These are phyloP conservation scores for Noctua comes DNA, from an alignment of 2,888 invertebrate genomes.

Conservation along the genomic window DNA sequence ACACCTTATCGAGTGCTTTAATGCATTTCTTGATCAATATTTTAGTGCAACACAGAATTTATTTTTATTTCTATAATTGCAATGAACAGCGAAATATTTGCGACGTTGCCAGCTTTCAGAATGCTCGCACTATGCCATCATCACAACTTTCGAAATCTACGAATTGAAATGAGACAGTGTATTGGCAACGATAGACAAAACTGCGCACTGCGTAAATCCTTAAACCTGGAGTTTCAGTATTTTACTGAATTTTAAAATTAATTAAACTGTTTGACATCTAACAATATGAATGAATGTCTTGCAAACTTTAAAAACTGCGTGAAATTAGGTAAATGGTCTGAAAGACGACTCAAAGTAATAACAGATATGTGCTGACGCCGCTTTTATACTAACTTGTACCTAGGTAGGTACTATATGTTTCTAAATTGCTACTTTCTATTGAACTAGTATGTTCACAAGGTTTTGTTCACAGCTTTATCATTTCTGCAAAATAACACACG, in stretches of 20 bases:
- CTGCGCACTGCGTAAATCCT: neutral
- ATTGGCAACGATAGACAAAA: neutral
- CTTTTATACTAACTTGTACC: conserved; percentile 38
- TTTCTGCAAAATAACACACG: neutral
- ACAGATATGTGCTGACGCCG: conserved; percentile 6
- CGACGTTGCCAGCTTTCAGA: neutral
- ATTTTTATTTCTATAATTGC: too few species aligned
- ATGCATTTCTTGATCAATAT: too few species aligned
- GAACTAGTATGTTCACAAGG: conserved; percentile 28
- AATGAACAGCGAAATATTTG: neutral
- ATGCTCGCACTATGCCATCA: neutral
- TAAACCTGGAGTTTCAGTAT: neutral
- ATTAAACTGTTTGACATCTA: neutral
- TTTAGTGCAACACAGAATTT: too few species aligned
- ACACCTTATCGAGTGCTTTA: too few species aligned
- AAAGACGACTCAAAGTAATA: conserved; percentile 10
- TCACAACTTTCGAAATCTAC: neutral
- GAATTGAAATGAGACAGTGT: neutral
- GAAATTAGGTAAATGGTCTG: neutral
- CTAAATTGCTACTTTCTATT: conserved; percentile 29
- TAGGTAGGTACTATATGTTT: conserved; percentile 9
- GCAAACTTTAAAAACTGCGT: neutral
- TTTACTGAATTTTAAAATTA: neutral
- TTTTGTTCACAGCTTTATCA: neutral
- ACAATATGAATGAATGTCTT: neutral